Evolutionary conservation across 2,797 vertebrate genomes (phyloP).

Genomic region (Acridotheres tristis): DNA sequence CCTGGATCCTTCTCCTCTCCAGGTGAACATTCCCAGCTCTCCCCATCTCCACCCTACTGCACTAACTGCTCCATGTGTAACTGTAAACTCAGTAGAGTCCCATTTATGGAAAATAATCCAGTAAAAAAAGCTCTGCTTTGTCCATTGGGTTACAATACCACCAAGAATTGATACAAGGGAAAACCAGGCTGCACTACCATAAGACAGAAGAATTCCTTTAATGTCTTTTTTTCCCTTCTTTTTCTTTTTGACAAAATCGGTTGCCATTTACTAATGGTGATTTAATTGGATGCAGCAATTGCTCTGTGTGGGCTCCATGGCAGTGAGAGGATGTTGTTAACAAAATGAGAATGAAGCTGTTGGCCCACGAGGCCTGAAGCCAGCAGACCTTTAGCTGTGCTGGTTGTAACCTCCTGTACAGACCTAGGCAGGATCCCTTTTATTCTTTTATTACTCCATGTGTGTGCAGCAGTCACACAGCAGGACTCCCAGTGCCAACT

Average conservation of each 20-base stretch:
- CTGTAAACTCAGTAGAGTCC: neutral
- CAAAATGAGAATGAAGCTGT: neutral
- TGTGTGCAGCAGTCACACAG: neutral
- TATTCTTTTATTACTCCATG: neutral
- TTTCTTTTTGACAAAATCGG: neutral
- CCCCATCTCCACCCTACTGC: neutral
- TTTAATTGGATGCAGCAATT: neutral
- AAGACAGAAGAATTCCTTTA: neutral
- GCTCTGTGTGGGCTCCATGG: neutral
- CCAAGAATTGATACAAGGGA: neutral
- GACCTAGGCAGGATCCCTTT: neutral
- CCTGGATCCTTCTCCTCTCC: neutral
- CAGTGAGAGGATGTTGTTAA: neutral
- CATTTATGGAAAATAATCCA: fast-evolving
- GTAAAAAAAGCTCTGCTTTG: neutral
- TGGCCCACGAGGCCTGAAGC: neutral
- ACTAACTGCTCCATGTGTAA: neutral
- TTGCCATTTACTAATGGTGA: neutral
- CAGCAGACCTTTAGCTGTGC: neutral
- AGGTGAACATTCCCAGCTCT: neutral
- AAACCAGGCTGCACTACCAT: neutral
- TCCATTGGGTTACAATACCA: neutral
- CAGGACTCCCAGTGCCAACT: neutral
- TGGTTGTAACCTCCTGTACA: neutral
- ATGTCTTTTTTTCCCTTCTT: fast-evolving